Base-by-base conservation (phyloP, 2,797 vertebrate genomes). In the Artibeus jamaicensis region DNA sequence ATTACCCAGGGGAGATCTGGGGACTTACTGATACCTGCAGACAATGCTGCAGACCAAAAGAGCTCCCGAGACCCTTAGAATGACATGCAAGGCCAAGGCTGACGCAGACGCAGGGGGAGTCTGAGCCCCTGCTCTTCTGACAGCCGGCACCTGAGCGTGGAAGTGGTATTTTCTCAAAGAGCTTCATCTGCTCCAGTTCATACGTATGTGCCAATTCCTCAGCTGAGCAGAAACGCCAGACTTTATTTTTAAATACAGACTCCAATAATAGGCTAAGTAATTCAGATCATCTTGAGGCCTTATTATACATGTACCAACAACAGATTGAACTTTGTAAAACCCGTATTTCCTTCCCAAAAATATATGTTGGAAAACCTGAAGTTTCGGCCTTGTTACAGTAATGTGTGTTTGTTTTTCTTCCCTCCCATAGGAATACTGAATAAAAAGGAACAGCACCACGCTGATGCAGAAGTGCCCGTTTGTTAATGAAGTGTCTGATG, bases 221-320 rank as follows among this genome's bases (percentile, higher is more conserved):
- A 11, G 88, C 94, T 37, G 62, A 34, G 77, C 0, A 76, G 55
- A 91, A 85, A 74, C 92, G 92, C 89, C 93, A 22, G 62, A 48
- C 53, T 91, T 95, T 89, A 79, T 55, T 97, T 96, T 95, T 89
- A 96, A 95, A 92, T 18, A 24, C 93, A 96, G 46, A 92, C n/a
- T 97, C 77, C 96, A 68, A 34, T 89, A 92, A 94, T 50, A 95
- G 97, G 86, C 7, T 96, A 42, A 96, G 95, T 78, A 67, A 15
- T 32, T 78, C 83, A 94, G 83, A 73, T 94, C 94, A 97, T 97
- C 42, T 85, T 3, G n/a, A 95, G 0, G 0, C 39, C 44, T 91
- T 91, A 93, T 94, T 95, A 86, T 74, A 62, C 6, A 92, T 85
- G 90, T 93, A 86, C 89, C 9, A 81, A 81, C 9, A 81, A 81